Evolutionary conservation across 2,113 vertebrate species (phyloP).

Genomic region (Mesitornis unicolor): DNA sequence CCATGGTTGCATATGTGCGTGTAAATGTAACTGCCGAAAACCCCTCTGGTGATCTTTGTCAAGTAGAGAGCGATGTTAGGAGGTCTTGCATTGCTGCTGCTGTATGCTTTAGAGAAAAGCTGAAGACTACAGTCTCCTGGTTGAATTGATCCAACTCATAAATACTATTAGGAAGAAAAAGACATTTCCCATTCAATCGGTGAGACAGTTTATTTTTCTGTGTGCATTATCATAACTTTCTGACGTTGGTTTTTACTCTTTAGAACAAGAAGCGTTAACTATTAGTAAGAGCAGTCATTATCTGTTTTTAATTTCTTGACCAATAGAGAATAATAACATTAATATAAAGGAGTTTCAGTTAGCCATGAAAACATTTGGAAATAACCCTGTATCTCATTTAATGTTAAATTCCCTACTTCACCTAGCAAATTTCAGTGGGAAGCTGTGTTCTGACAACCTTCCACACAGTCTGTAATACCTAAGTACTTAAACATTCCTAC

Average conservation of each 20-base stretch:
- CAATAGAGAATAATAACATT: not conserved
- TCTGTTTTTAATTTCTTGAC: not conserved
- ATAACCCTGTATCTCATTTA: not conserved
- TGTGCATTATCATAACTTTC: not conserved
- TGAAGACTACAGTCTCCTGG: not conserved
- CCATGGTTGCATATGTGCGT: not conserved
- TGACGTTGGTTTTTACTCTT: not conserved
- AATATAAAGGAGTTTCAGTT: not conserved
- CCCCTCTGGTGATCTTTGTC: not conserved
- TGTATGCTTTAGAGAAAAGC: not conserved
- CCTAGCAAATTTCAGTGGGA: not conserved
- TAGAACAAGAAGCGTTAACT: not conserved
- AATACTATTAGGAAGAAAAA: not conserved
- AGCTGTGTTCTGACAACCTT: not conserved
- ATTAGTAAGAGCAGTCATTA: not conserved
- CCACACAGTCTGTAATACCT: not conserved
- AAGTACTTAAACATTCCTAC: not conserved
- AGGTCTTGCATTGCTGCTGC: not conserved
- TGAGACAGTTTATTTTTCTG: not conserved
- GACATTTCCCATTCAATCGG: not conserved
- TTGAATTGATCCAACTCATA: not conserved
- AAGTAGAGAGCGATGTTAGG: not conserved
- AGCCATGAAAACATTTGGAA: not conserved
- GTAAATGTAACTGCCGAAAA: not conserved
- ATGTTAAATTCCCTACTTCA: not conserved